Evolutionary conservation across 2,888 invertebrate species (phyloP).

Genomic region (Eurytoma adleriae): DNA sequence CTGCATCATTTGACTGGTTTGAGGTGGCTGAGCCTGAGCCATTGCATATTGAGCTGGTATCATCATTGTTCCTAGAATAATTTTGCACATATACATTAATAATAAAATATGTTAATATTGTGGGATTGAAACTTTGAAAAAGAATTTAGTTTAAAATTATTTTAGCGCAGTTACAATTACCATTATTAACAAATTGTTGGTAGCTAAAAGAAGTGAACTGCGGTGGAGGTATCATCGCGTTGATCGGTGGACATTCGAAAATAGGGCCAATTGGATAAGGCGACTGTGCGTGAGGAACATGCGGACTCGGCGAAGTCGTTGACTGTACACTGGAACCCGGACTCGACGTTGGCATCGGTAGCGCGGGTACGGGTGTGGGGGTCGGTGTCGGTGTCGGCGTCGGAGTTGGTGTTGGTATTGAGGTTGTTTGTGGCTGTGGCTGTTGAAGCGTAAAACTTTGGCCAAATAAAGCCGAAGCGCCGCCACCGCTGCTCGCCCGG

Average conservation of each 20-base stretch:
- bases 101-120: no score
- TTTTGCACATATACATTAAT: not conserved
- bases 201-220: slow-evolving; percentile 78
- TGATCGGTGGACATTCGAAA: slow-evolving; percentile 73
- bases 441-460: slow-evolving; percentile 60
- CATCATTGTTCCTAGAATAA: slow-evolving; percentile 72
- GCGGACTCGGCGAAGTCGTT: slow-evolving; percentile 50
- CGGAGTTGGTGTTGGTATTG: slow-evolving; percentile 51
- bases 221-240: slow-evolving; percentile 73
- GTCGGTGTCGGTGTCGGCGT: slow-evolving; percentile 34
- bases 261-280: slow-evolving; percentile 72
- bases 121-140: no score
- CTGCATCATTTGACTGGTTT: slow-evolving; percentile 78
- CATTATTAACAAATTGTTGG: slow-evolving; percentile 79
- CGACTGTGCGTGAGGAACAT: slow-evolving; percentile 64
- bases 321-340: slow-evolving; percentile 19
- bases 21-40: slow-evolving; percentile 74
- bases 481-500: slow-evolving; percentile 74
- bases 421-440: not conserved
- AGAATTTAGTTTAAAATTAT: no score
- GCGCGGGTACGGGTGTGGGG: slow-evolving; percentile 4
- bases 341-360: slow-evolving; percentile 17
- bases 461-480: slow-evolving; percentile 63
- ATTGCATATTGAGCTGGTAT: slow-evolving; percentile 77
- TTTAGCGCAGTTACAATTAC: slow-evolving; percentile 55